Percentiles rank a stretch among this genome's conserved stretches.
Conservation (phyloP, 2,113 vertebrate species). For the Oxygymnocypris stewartii region DNA sequence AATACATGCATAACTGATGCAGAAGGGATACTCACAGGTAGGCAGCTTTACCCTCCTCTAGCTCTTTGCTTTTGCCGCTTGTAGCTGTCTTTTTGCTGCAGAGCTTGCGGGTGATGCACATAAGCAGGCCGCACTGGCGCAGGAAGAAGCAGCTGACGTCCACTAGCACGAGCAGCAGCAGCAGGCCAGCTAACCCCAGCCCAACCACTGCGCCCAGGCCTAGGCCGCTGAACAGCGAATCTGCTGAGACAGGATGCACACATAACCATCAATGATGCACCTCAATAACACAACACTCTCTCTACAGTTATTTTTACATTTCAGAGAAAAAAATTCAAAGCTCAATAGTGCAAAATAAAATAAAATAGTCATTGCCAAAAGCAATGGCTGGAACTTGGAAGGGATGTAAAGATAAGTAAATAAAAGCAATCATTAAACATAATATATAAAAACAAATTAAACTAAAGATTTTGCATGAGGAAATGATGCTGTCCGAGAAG, state of each 20-base stretch:
- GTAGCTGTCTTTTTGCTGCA: constrained; percentile 95
- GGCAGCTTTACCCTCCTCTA: constrained; percentile 96
- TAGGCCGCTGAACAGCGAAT: constrained; percentile 95
- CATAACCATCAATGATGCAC: constrained; percentile 13
- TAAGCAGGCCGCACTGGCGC: constrained; percentile 92
- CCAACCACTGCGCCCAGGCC: constrained; percentile 92
- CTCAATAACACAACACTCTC: neutral
- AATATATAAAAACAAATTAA: neutral
- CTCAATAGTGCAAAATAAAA: neutral
- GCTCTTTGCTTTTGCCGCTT: constrained; percentile 92
- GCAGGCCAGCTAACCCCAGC: constrained; percentile 86
- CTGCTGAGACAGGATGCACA: constrained; percentile 77
- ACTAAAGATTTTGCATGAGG: constrained; percentile 18
- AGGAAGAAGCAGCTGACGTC: constrained; percentile 98
- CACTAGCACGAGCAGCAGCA: constrained; percentile 90
- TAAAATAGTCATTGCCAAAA: constrained; percentile 40
- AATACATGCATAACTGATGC: constrained; percentile 16
- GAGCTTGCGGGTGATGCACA: constrained; percentile 93
- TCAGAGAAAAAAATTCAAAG: neutral
- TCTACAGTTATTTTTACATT: neutral
- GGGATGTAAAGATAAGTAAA: constrained; percentile 9
- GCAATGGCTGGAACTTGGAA: constrained; percentile 20
- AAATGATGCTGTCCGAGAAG: constrained; percentile 44
- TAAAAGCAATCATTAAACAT: constrained; percentile 9
- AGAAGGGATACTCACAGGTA: constrained; percentile 87